Evolutionary conservation across 2,888 invertebrate genomes (phyloP).

Genomic region (Odontocolon sp.): DNA sequence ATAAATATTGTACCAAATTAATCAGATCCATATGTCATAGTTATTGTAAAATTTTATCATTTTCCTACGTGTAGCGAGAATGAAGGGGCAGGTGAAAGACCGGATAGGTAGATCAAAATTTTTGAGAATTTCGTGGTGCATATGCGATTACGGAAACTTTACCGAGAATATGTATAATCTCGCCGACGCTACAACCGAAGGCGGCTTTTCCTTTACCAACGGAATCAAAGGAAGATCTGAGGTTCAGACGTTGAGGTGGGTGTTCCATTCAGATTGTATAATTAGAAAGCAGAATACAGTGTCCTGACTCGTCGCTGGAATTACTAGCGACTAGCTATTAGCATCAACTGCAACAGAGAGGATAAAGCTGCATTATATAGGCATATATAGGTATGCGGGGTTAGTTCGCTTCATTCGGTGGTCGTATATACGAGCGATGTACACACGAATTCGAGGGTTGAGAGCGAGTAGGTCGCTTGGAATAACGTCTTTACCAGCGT

Average conservation of each 20-base stretch:
- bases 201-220: neutral
- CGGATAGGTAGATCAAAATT: constrained; percentile 11
- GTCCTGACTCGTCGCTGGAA: neutral
- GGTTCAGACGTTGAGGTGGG: neutral
- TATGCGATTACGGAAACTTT: constrained; percentile 4
- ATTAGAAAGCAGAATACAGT: neutral
- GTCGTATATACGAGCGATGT: neutral
- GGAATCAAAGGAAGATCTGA: constrained; percentile 18
- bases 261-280: constrained; percentile 1
- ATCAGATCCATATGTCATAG: too few relatives aligned
- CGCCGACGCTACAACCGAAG: neutral
- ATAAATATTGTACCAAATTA: too few relatives aligned
- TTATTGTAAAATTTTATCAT: too few relatives aligned
- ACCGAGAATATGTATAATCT: constrained; percentile 30
- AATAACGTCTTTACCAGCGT: constrained; percentile 67
- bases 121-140: neutral
- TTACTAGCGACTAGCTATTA: too few relatives aligned
- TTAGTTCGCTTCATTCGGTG: too few relatives aligned
- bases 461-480: constrained; percentile 62
- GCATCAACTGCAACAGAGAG: too few relatives aligned
- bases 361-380: too few relatives aligned
- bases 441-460: constrained; percentile 1
- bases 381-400: neutral
- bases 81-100: neutral
- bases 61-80: too few relatives aligned